phyloP scores from a whole-genome alignment of 2,113 vertebrate species.

The Nematolebias whitei region DNA sequence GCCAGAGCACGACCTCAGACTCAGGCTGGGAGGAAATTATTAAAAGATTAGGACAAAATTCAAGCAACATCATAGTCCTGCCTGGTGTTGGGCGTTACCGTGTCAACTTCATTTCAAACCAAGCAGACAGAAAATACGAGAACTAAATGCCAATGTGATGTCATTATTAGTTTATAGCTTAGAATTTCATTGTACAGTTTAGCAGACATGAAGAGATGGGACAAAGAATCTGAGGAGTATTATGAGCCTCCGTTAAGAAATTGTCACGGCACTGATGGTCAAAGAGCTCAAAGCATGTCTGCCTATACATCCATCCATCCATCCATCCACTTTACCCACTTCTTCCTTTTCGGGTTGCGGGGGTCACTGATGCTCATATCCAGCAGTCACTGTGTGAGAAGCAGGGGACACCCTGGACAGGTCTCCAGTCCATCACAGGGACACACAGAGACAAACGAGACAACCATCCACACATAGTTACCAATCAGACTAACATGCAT shows the following conservation, averaged over 20 bases:
- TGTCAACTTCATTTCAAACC: not conserved
- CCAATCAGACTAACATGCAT: too few relatives aligned
- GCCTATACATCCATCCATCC: not conserved
- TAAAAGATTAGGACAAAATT: slow-evolving; percentile 27
- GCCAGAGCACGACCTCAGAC: slow-evolving; percentile 31
- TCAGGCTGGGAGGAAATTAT: not conserved
- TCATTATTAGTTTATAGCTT: not conserved
- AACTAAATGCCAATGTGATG: not conserved
- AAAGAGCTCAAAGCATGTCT: not conserved
- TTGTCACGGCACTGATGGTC: not conserved
- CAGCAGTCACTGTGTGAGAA: too few relatives aligned
- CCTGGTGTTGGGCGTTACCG: not conserved
- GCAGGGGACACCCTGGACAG: too few relatives aligned
- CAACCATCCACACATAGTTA: too few relatives aligned
- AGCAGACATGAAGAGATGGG: not conserved
- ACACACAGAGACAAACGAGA: too few relatives aligned
- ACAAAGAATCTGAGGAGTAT: not conserved
- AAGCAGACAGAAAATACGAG: not conserved
- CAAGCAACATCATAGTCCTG: not conserved
- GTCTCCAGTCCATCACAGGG: too few relatives aligned
- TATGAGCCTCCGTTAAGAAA: not conserved
- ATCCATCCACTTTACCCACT: too few relatives aligned
- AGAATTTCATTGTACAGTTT: not conserved
- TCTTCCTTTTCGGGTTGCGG: too few relatives aligned
- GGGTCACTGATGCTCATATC: too few relatives aligned